Conservation (phyloP, 2,888 invertebrate genomes). For the Onthophagus sagittarius region DNA sequence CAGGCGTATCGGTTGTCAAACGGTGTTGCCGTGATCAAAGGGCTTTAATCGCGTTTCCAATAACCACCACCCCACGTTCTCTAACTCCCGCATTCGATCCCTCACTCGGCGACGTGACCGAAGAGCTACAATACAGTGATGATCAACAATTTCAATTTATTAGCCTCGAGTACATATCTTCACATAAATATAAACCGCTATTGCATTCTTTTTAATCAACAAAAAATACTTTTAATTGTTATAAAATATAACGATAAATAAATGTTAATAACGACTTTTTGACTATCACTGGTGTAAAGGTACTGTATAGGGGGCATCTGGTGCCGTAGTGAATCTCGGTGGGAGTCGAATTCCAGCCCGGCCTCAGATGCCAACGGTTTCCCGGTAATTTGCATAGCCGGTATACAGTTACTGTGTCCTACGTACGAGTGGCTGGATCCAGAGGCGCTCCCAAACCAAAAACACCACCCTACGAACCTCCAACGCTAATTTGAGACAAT, state of each 20-base stretch:
- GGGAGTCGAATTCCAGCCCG: constrained; percentile 34
- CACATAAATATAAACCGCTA: no score
- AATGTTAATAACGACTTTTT: neutral
- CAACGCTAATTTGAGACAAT: constrained; percentile 12
- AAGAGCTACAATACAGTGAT: neutral
- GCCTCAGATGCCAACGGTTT: constrained; percentile 30
- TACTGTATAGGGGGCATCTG: constrained; percentile 15
- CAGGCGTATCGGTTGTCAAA: constrained; percentile 36
- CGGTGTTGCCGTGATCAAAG: constrained; percentile 35
- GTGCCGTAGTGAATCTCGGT: constrained; percentile 6
- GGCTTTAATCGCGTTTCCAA: constrained; percentile 36
- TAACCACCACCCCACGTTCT: constrained; percentile 27
- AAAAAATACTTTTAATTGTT: no score
- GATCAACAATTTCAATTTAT: neutral
- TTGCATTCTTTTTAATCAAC: no score
- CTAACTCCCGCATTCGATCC: neutral
- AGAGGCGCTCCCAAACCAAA: neutral
- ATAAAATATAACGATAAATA: no score
- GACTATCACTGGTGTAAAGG: neutral
- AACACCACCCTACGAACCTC: neutral
- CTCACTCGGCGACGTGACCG: neutral
- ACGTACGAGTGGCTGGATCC: constrained; percentile 2
- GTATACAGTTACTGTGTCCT: constrained; percentile 34
- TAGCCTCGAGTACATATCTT: neutral
- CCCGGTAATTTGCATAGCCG: constrained; percentile 39